Percentiles rank a stretch among this genome's conserved stretches.
Conservation (phyloP, 2,113 vertebrate genomes). For the Anoura caudifer region DNA sequence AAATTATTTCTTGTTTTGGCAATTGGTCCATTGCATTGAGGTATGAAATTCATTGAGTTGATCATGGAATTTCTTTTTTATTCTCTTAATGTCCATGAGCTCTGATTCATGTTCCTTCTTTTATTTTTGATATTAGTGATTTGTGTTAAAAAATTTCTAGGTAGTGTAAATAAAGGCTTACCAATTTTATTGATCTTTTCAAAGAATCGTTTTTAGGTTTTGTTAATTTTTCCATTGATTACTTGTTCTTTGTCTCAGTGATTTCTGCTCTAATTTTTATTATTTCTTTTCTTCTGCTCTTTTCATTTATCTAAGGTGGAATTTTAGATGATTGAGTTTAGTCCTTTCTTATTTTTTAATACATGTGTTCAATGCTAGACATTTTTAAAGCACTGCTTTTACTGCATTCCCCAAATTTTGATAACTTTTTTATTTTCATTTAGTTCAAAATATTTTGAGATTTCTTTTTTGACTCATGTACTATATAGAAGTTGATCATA, state of each 20-base stretch:
- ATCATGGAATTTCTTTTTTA: neutral
- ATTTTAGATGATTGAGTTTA: neutral
- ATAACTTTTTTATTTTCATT: neutral
- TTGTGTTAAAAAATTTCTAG: neutral
- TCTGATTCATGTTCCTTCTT: neutral
- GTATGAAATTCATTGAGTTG: neutral
- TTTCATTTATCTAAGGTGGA: neutral
- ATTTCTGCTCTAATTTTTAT: neutral
- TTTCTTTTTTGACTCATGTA: neutral
- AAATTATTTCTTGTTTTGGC: neutral
- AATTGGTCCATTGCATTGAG: neutral
- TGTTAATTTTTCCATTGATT: neutral
- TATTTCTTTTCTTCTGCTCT: neutral
- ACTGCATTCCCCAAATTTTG: neutral
- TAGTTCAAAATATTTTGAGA: neutral
- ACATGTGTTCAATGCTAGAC: neutral
- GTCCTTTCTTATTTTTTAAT: neutral
- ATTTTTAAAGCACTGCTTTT: neutral
- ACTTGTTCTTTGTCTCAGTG: neutral
- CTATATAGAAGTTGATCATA: neutral
- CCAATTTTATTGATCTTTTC: neutral
- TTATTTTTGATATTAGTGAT: neutral
- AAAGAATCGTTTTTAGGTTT: neutral
- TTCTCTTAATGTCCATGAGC: neutral
- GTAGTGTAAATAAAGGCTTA: neutral